Conservation (phyloP, 1,140 invertebrate species). For the Tetramorium alpestre region DNA sequence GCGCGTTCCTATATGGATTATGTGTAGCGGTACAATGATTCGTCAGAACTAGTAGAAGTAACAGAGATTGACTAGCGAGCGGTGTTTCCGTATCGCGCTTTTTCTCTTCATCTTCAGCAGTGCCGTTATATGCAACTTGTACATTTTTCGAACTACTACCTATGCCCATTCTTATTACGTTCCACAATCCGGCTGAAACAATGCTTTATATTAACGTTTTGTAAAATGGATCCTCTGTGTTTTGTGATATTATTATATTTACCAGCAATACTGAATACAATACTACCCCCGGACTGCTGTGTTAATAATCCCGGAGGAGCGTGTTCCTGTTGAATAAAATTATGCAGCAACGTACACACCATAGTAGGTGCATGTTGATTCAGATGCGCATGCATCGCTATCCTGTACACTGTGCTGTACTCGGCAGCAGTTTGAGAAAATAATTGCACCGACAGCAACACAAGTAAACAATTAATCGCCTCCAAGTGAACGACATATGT, state of each 20-base stretch:
- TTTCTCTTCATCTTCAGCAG: constrained; percentile 79
- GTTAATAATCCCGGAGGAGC: constrained; percentile 90
- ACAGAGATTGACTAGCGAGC: constrained; percentile 94
- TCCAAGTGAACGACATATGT: constrained; percentile 96
- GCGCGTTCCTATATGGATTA: constrained; percentile 94
- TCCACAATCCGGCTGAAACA: constrained; percentile 93
- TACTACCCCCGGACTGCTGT: constrained; percentile 89
- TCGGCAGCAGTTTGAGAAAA: constrained; percentile 90
- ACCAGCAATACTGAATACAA: constrained; percentile 94
- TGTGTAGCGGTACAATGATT: constrained; percentile 94
- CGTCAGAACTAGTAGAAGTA: constrained; percentile 94
- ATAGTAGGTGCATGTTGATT: constrained; percentile 90
- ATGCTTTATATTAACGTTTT: constrained; percentile 15
- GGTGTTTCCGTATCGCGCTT: constrained; percentile 87
- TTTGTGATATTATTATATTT: constrained; percentile 75
- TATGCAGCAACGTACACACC: constrained; percentile 91
- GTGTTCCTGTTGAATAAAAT: constrained; percentile 92
- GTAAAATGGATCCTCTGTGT: neutral
- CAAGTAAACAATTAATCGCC: constrained; percentile 94
- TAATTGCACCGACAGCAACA: constrained; percentile 95
- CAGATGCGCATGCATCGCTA: constrained; percentile 91
- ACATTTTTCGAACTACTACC: constrained; percentile 84
- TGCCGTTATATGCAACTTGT: constrained; percentile 81
- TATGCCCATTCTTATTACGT: constrained; percentile 89
- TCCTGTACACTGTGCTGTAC: constrained; percentile 87